Percentiles rank a stretch among this genome's conserved stretches.
Evolutionary conservation across 2,797 vertebrate genomes (phyloP).

Genomic region (Aselliscus stoliczkanus): DNA sequence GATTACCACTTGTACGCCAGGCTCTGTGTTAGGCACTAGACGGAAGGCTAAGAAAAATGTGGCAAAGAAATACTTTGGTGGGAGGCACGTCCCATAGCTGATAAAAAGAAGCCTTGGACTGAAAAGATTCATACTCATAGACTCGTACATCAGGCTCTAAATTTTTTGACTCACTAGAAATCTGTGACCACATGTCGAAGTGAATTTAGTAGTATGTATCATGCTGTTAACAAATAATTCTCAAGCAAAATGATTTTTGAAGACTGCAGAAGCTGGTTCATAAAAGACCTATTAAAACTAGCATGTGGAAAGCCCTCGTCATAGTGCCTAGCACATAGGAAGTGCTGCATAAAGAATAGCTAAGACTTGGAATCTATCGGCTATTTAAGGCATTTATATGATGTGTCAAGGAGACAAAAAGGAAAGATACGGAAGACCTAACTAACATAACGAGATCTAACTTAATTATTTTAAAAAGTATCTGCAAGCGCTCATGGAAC

Average conservation of each 20-base stretch:
- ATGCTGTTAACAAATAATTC: neutral
- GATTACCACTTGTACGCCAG: neutral
- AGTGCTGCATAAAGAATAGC: neutral
- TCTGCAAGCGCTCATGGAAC: too few species aligned
- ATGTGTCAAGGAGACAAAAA: neutral
- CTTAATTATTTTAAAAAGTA: neutral
- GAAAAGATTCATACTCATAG: neutral
- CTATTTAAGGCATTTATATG: neutral
- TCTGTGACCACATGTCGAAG: neutral
- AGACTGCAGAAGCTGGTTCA: neutral
- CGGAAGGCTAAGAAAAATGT: neutral
- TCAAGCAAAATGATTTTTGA: neutral
- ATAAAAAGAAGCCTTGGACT: neutral
- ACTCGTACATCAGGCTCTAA: neutral
- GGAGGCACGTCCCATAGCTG: neutral
- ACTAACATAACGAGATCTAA: neutral
- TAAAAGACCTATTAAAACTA: neutral
- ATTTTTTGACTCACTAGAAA: neutral
- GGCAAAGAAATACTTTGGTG: neutral
- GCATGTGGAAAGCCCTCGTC: neutral
- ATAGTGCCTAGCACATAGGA: neutral
- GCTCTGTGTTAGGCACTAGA: neutral
- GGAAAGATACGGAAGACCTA: neutral
- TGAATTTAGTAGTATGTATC: neutral
- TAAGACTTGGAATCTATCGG: neutral